Conservation (phyloP, 2,888 invertebrate genomes). For the Hypolimnas misippus region DNA sequence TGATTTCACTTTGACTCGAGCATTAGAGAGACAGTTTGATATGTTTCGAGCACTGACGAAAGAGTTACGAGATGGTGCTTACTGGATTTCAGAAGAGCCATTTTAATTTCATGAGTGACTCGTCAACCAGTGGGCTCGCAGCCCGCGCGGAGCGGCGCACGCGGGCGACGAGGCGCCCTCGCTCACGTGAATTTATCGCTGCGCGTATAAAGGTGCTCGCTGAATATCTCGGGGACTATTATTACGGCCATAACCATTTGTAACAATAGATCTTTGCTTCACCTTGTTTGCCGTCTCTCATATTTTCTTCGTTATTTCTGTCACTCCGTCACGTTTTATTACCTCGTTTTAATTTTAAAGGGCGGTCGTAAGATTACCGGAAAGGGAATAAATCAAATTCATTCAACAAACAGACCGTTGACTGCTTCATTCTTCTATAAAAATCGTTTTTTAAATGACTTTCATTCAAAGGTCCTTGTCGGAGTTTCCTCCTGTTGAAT, state of each 20-base stretch:
- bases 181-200: conserved; percentile 35
- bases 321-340: conserved; percentile 33
- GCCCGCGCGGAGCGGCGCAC: background rate
- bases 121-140: background rate
- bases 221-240: conserved; percentile 27
- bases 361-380: conserved; percentile 23
- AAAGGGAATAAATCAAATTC: conserved; percentile 31
- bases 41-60: too few species aligned
- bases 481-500: conserved; percentile 19
- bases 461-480: conserved; percentile 30
- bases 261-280: conserved; percentile 31
- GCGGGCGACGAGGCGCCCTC: conserved; percentile 9
- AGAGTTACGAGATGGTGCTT: too few species aligned
- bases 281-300: conserved; percentile 26
- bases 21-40: too few species aligned
- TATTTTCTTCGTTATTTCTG: conserved; percentile 29
- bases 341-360: conserved; percentile 16
- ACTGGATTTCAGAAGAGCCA: background rate
- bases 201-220: conserved; percentile 28
- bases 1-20: too few species aligned
- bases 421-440: conserved; percentile 28
- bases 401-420: conserved; percentile 35
- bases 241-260: conserved; percentile 31
- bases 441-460: conserved; percentile 37
- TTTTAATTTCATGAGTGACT: conserved; percentile 1